phyloP scores from a whole-genome alignment of 2,797 vertebrate species.

The Pangasius krempfi region DNA sequence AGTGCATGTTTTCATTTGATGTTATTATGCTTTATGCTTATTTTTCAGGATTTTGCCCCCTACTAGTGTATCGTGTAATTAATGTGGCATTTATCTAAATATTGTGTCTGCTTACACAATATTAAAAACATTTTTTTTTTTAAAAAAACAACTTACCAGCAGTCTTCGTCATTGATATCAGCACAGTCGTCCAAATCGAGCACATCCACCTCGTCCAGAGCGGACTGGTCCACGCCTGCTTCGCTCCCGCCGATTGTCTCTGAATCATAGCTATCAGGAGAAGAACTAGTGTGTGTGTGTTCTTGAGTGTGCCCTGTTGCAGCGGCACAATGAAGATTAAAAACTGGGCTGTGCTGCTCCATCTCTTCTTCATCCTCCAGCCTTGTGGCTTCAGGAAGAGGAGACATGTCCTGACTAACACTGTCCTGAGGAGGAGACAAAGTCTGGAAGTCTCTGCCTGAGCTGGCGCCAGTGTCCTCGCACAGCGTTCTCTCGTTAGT shows the following conservation, averaged over 20 bases:
- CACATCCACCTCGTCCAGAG: constrained; percentile 86
- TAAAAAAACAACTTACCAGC: constrained; percentile 80
- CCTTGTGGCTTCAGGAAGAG: constrained; percentile 60
- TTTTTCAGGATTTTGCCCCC: neutral
- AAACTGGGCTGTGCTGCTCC: constrained; percentile 59
- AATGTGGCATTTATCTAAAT: neutral
- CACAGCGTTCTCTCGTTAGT: constrained; percentile 65
- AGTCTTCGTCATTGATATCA: constrained; percentile 82
- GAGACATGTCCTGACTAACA: constrained; percentile 73
- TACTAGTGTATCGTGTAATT: neutral
- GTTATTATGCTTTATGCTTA: neutral
- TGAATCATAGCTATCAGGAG: constrained; percentile 73
- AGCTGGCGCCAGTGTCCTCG: constrained; percentile 57
- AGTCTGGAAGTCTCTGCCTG: constrained; percentile 62
- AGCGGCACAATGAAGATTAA: constrained; percentile 66
- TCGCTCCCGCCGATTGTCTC: constrained; percentile 71
- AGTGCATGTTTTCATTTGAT: neutral
- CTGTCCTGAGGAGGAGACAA: constrained; percentile 67
- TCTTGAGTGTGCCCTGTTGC: constrained; percentile 52
- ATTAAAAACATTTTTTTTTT: neutral
- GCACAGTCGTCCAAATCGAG: constrained; percentile 82
- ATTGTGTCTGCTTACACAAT: too few relatives aligned
- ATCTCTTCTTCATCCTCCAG: constrained; percentile 63
- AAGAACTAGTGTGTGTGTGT: constrained; percentile 65
- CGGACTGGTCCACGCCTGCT: constrained; percentile 68